Evolutionary conservation across 35 echinoderm and acorn worm species (phyloP).

Genomic region (Chiridota heheva): DNA sequence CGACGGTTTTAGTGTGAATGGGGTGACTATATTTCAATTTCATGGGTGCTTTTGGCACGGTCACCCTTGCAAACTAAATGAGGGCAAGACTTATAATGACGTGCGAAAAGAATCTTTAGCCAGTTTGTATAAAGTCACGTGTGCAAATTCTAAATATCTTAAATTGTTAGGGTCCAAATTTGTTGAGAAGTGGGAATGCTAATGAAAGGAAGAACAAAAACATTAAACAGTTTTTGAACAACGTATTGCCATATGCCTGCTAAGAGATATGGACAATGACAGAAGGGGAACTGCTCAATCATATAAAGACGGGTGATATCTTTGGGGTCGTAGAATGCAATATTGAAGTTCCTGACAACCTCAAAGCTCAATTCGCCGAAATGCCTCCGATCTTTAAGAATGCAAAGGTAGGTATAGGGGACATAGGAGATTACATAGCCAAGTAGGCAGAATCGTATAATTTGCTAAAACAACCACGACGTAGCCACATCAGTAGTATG

Average conservation of each 20-base stretch:
- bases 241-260: too few species aligned
- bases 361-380: too few species aligned
- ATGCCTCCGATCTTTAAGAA: too few species aligned
- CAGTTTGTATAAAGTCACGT: conserved; percentile 1
- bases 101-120: too few species aligned
- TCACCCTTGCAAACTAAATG: background rate
- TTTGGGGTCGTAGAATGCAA: too few species aligned
- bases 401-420: background rate
- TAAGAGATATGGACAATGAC: too few species aligned
- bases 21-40: conserved; percentile 14
- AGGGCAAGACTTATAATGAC: too few species aligned
- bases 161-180: background rate
- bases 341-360: too few species aligned
- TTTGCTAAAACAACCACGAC: too few species aligned
- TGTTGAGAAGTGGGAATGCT: conserved; percentile 39
- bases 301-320: too few species aligned
- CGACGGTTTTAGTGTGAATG: conserved; percentile 28
- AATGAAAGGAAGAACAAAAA: conserved; percentile 13
- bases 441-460: background rate
- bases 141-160: conserved; percentile 21
- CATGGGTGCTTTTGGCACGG: conserved; percentile 16
- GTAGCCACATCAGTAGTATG: conserved; percentile 4
- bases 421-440: conserved; percentile 9
- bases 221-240: too few species aligned
- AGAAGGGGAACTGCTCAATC: too few species aligned